Conservation (phyloP, 2,113 vertebrate genomes). For the Cochlearius cochlearius region DNA sequence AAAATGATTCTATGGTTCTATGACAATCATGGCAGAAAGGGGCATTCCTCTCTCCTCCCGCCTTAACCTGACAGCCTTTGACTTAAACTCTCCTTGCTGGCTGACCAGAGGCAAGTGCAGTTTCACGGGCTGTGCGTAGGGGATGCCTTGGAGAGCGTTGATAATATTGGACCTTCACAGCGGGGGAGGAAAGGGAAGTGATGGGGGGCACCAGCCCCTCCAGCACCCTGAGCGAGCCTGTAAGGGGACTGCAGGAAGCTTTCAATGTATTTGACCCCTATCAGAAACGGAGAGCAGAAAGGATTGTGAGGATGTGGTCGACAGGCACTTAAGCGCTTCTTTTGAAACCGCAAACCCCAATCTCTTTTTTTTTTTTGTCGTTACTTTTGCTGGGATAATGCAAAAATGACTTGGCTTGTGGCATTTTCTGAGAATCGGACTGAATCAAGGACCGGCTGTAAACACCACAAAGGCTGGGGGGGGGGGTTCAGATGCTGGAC, state of each 20-base stretch:
- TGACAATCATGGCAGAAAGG: background rate
- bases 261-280: background rate
- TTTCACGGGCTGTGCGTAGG: background rate
- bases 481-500: background rate
- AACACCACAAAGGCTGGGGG: background rate
- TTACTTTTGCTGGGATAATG: background rate
- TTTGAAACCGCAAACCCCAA: slow-evolving; percentile 2
- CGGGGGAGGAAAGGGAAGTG: background rate
- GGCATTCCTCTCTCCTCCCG: background rate
- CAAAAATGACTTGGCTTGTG: background rate
- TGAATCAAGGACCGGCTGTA: background rate
- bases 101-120: background rate
- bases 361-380: accelerated
- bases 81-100: background rate
- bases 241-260: background rate
- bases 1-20: too few species aligned
- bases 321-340: background rate
- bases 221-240: background rate
- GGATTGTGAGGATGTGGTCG: background rate
- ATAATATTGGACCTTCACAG: accelerated
- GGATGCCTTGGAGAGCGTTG: background rate
- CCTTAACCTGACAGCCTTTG: background rate
- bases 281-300: background rate
- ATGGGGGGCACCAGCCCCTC: background rate
- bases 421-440: background rate